These are phyloP conservation scores for Lamprotornis superbus DNA, from an alignment of 2,113 vertebrate genomes.

Conservation along the genomic window DNA sequence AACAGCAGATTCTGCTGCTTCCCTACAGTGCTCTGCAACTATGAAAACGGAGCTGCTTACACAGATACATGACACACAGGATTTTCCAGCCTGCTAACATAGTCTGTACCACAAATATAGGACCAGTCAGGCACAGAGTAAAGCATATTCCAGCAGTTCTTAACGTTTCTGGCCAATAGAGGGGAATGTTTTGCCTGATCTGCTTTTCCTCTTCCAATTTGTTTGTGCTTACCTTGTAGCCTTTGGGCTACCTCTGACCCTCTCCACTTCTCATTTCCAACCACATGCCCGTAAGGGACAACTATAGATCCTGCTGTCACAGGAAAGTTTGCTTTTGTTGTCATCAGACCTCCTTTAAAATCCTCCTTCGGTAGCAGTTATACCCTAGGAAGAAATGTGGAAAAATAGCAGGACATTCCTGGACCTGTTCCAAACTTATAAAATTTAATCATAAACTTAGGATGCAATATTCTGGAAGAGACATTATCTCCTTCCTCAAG, in stretches of 20 bases:
- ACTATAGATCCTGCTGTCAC: constrained; percentile 60
- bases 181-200: neutral
- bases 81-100: neutral
- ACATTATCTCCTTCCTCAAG: neutral
- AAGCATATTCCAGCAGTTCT: neutral
- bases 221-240: constrained; percentile 77
- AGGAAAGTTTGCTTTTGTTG: neutral
- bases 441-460: neutral
- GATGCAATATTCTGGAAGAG: neutral
- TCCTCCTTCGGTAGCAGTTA: neutral
- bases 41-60: neutral
- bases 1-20: neutral
- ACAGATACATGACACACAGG: rapidly evolving
- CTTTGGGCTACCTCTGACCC: constrained; percentile 77
- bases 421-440: neutral
- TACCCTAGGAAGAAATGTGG: neutral
- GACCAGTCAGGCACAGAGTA: neutral
- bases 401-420: neutral
- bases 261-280: constrained; percentile 86
- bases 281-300: constrained; percentile 81
- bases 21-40: neutral
- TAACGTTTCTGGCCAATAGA: rapidly evolving
- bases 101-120: neutral
- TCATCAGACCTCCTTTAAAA: neutral
- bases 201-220: neutral